Base-by-base conservation (phyloP, 2,888 invertebrate species). In the Pseudanteris insignis region DNA sequence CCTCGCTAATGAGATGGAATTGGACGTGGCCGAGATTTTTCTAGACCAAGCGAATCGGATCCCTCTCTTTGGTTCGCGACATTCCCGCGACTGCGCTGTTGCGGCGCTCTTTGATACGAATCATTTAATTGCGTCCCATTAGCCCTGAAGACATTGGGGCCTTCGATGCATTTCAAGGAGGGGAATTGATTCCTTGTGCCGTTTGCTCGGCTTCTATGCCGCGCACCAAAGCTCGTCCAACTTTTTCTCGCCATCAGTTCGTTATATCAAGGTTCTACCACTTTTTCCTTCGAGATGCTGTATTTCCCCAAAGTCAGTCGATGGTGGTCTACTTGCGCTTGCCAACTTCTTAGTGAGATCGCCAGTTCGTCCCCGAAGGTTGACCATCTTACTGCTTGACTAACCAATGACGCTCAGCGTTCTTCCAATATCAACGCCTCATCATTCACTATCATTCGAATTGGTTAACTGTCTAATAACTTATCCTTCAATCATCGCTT, bases 81-180 rank as follows among this genome's bases (percentile, higher is more conserved):
- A 76, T 77, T 77, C 77, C 72, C 76, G 77, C 74, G 74, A 69
- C 70, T 71, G 71, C 72, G 72, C 74, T 73, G 75, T 43, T 58
- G 78, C 79, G 77, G 75, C 71, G 72, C 75, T 73, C 80, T 79
- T 79, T 79, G 79, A 79, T 78, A 76, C 75, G 72, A 77, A 79
- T 79, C 80, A 70, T 79, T 79, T 80, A 79, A 79, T 79, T 79
- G 78, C 79, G 75, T 75, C 78, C 79, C 79, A 79, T 79, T 79
- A 79, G 79, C 75, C 71, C 73, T 70, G 67, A 67, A 65, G 55
- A 54, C 71, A 65, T 63, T 62, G 34, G 69, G 66, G 62, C 68
- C 69, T 68, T 67, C 62, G 47, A 29, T 62, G 62, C 57, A 53
- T 48, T 60, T 48, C 48, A 50, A 32, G 29, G 28, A 38, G 41